Base-by-base conservation (phyloP, 2,113 vertebrate genomes). In the Chamaetylas fuelleborni region DNA sequence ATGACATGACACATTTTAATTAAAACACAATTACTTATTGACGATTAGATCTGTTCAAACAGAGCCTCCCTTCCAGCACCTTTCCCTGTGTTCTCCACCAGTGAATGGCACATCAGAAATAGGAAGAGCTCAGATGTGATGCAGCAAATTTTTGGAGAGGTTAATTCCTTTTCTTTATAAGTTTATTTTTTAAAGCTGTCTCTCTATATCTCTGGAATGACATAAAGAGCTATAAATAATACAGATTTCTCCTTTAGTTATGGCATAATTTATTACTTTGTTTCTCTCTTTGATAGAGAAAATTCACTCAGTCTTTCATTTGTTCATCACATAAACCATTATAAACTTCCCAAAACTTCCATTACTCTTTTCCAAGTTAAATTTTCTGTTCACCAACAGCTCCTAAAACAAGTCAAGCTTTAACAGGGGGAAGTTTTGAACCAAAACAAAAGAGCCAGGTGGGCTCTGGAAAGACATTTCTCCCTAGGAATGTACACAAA, bases 11-110 rank as follows among this genome's bases (percentile, higher is more conserved):
- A 84, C 12, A 28, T 78, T 93, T 95, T 93, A 93, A 93, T 88
- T 93, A 88, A 86, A 94, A 64, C 60, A 87, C 54, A 73, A 47
- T 90, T 78, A 81, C 84, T 92, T 93, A 84, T 67, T 92, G 81
- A 64, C 6, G 0, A 78, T 74, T 58, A 88, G 43, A 78, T 56
- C 71, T 90, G 51, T 23, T 54, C 82, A 84, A 67, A 58, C 8
- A 64, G 13, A 2, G 11, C 24, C 43, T 60, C 26, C 50, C 66
- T 73, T 38, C 70, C 76, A 62, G 45, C 16, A 33, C 67, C 53
- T 74, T 47, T 54, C 4, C 2, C 34, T 36, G 26, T 33, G 66
- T 19, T 70, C 48, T 23, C 36, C 60, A 34, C 31, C 3, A 2
- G 8, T 18, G 33, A 81, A 15, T 51, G 56, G n/a, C 38, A 58